These are phyloP conservation scores for Chamaetylas fuelleborni DNA, from an alignment of 2,113 vertebrate species.

Conservation along the genomic window DNA sequence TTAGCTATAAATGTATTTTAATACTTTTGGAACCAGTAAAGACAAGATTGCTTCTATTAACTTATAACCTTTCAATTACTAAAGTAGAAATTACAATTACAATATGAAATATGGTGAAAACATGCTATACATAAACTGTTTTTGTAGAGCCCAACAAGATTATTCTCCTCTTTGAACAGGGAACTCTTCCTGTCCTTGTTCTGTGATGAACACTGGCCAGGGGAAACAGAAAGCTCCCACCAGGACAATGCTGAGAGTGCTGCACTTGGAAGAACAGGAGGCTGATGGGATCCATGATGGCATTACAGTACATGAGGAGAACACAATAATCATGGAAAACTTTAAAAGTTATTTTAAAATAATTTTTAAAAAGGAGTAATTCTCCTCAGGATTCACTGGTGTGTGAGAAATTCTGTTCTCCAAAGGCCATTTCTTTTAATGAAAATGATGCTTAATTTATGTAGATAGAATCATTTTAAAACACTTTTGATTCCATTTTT, in stretches of 20 bases:
- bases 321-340: background rate
- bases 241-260: background rate
- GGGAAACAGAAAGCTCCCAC: background rate
- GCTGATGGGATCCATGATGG: background rate
- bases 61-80: background rate
- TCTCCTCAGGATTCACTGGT: background rate
- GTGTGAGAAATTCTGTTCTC: background rate
- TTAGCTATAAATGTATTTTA: background rate
- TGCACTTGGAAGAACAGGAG: background rate
- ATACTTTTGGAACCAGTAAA: background rate
- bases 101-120: background rate
- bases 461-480: background rate
- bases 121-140: background rate
- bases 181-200: background rate
- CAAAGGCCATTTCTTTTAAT: background rate
- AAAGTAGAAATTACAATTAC: background rate
- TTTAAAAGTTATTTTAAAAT: background rate
- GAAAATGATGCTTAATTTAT: background rate
- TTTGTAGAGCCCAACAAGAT: fast-evolving
- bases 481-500: background rate
- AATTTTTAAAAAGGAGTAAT: background rate
- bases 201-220: background rate
- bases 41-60: background rate
- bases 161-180: background rate
- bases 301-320: background rate